Evolutionary conservation across 2,888 invertebrate genomes (phyloP), one percentile per base, ranked within the genome.

Genomic region (Alentia gelatinosa): DNA sequence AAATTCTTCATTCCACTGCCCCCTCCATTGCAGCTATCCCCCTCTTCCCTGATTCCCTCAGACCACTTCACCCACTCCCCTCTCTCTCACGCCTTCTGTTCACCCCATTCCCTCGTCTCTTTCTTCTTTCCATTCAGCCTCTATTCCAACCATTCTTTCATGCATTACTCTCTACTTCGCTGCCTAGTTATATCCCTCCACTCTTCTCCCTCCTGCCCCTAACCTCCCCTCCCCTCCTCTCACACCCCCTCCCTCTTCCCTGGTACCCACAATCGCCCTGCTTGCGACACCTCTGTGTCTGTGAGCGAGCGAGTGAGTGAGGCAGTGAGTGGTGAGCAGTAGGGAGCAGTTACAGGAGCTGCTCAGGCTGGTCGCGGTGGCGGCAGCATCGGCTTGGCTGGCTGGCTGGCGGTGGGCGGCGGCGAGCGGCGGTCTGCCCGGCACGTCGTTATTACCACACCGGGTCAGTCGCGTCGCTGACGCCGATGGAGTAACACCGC

Each of bases 341-440:
- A 40, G 30, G 83, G 83, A 83, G 83, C 83, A 83, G 40, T 37
- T 83, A 26, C 37, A 83, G 68, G 83, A 83, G 83, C n/a, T 37
- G 83, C n/a, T 26, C n/a, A 1, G 33, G 37, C 9, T 30, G 68
- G 33, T 9, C 3, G 26, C 39, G 19, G 39, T 23, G 39, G 39
- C 83, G 39, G 83, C 83, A 83, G 40, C 39, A 40, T 37, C 15
- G 37, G 40, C 56, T n/a, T 19, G 19, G 1, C 23, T 19, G 56
- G 56, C 5, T n/a, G n/a, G n/a, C n/a, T n/a, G n/a, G n/a, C n/a
- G n/a, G n/a, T n/a, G 56, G 56, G 56, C 0, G 30, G 68, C n/a
- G 30, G 68, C n/a, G 12, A 26, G 33, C n/a, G 12, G 68, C 30
- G 68, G 12, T 26, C 12, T 30, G 68, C 68, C 30, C 68, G 23